Conservation (phyloP, 2,113 vertebrate species). For the Pseudopodoces humilis region DNA sequence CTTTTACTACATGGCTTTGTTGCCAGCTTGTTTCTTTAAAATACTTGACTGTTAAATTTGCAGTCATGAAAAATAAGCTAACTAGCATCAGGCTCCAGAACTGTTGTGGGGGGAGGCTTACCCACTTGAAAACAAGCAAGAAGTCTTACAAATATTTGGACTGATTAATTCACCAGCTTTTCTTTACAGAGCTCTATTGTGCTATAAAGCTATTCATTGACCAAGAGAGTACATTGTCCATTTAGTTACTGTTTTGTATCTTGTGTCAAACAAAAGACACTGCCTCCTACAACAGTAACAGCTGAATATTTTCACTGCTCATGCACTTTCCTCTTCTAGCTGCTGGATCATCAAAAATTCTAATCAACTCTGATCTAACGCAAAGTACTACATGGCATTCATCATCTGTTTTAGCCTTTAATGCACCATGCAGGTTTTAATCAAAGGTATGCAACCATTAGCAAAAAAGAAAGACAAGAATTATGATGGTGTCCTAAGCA, state of each 20-base stretch:
- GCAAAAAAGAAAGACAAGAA: slow-evolving; percentile 67
- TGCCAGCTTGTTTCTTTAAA: slow-evolving; percentile 10
- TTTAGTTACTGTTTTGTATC: slow-evolving; percentile 70
- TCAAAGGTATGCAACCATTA: slow-evolving; percentile 76
- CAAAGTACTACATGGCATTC: slow-evolving; percentile 70
- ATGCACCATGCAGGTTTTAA: slow-evolving; percentile 75
- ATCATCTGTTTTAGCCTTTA: slow-evolving; percentile 73
- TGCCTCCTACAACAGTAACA: slow-evolving; percentile 61
- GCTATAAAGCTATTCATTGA: slow-evolving; percentile 49
- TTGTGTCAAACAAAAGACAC: slow-evolving; percentile 69
- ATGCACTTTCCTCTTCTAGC: slow-evolving; percentile 58
- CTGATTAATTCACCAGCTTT: slow-evolving; percentile 54
- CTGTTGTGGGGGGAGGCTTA: neutral
- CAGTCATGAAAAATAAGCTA: slow-evolving; percentile 10
- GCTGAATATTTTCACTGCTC: slow-evolving; percentile 68
- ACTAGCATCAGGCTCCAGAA: neutral
- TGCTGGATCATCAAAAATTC: slow-evolving; percentile 76
- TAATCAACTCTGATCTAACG: slow-evolving; percentile 76
- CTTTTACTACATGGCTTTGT: neutral
- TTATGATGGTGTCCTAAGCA: slow-evolving; percentile 58
- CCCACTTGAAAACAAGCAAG: slow-evolving; percentile 21
- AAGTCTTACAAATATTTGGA: slow-evolving; percentile 55
- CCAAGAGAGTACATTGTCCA: slow-evolving; percentile 60
- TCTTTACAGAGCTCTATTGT: slow-evolving; percentile 58
- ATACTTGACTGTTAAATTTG: neutral